These are phyloP conservation scores for Empidonax alnorum DNA, from an alignment of 2,113 vertebrate species.

Conservation along the genomic window DNA sequence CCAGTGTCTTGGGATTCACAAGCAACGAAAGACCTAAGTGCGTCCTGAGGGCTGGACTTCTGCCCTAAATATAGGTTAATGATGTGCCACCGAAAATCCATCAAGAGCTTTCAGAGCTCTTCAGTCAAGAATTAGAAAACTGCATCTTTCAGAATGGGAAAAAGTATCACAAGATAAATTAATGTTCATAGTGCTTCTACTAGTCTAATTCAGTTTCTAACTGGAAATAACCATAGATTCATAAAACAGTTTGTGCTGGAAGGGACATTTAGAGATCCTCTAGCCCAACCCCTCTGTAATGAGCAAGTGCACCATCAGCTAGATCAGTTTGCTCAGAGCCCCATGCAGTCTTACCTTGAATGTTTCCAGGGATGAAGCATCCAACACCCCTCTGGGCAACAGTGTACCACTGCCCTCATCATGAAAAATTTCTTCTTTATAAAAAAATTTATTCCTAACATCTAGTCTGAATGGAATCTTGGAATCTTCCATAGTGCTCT, in stretches of 20 bases:
- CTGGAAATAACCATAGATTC: not conserved
- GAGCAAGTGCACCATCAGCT: accelerated
- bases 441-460: not conserved
- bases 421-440: not conserved
- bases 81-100: not conserved
- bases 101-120: not conserved
- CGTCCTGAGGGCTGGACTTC: not conserved
- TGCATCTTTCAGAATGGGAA: not conserved
- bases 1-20: not conserved
- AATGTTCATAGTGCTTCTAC: not conserved
- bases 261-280: not conserved
- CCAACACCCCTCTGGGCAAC: not conserved
- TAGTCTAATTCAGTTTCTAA: not conserved
- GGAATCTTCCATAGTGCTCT: not conserved
- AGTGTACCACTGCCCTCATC: accelerated
- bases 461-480: not conserved
- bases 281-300: not conserved
- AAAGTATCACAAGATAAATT: not conserved
- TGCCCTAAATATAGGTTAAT: not conserved
- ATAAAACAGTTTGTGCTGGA: not conserved
- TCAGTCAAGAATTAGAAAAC: not conserved
- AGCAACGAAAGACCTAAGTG: not conserved
- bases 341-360: accelerated
- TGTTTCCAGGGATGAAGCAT: too few relatives aligned
- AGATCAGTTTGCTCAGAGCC: not conserved